Evolutionary conservation across 1,140 invertebrate genomes (phyloP), one percentile per base, ranked within the genome.

Genomic region (Nasonia longicornis): DNA sequence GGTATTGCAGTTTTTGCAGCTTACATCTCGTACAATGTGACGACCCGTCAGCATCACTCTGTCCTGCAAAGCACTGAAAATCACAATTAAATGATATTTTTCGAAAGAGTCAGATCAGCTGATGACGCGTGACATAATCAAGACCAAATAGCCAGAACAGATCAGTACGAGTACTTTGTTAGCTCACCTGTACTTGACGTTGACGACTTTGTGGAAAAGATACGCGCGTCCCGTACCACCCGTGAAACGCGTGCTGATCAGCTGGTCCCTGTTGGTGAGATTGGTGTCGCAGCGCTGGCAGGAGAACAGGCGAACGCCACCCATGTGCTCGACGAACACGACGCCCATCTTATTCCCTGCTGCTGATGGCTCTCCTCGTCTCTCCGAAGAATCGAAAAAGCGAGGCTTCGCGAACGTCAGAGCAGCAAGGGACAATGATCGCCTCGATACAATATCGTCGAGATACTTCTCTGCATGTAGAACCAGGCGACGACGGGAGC

Each of bases 221-320:
- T 98, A 99, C 12, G 98, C 98, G 84, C 98, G 92, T 71, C 98
- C 98, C 79, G 98, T 99, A 2, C 98, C 97, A 85, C 97, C 98
- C 71, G 98, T 99, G 87, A 99, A 99, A 85, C 98, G 91, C 16
- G 97, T 98, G 84, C 96, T 98, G 31, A 99, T 98, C 83, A 99
- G 91, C 91, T 99, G 97, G 77, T 94, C 94, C 86, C 97, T 94
- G 90, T 99, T 99, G 48, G 98, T 99, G 64, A 99, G 91, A 89
- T 98, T 96, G 0, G 97, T 98, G 87, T 98, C 97, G 90, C 98
- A 99, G 58, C 95, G 95, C 42, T 96, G 96, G 91, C 98, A 99
- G 7, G 96, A 97, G 90, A 98, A 99, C 1, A 99, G 89, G 22
- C 97, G 93, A n/a, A 93, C 93, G 11, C 98, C 98, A 83, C 97